Percentiles rank a stretch among this genome's conserved stretches.
Conservation (phyloP, 2,888 invertebrate genomes). For the Dicycla oo region DNA sequence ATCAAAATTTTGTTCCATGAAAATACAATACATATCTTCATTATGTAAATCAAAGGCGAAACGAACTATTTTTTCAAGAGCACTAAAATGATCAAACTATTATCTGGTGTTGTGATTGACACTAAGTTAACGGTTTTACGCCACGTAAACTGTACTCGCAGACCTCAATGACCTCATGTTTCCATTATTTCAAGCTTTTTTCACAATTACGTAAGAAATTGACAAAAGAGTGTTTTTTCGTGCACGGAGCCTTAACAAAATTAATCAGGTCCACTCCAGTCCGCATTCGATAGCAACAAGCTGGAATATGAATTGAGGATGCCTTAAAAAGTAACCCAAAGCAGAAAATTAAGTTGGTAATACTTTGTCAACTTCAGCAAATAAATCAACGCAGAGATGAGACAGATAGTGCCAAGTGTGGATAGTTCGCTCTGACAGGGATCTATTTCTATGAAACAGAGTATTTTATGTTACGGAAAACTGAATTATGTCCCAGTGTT, state of each 20-base stretch:
- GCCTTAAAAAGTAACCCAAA: slow-evolving; percentile 50
- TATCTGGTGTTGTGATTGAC: no score
- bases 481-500: slow-evolving; percentile 75
- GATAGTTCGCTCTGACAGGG: slow-evolving; percentile 53
- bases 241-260: neutral
- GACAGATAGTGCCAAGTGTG: slow-evolving; percentile 71
- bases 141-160: no score
- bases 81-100: no score
- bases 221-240: no score
- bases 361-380: slow-evolving; percentile 66
- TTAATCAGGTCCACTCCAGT: slow-evolving; percentile 1
- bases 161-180: no score
- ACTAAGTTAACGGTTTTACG: no score
- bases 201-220: no score
- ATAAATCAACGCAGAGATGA: slow-evolving; percentile 78
- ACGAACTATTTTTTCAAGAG: no score
- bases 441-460: slow-evolving; percentile 66
- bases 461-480: slow-evolving; percentile 76
- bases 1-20: no score
- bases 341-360: slow-evolving; percentile 53
- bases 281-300: neutral
- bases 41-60: no score
- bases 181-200: no score
- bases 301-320: slow-evolving; percentile 27
- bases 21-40: no score